phyloP scores from a whole-genome alignment of 2,113 vertebrate genomes.

The Microcebus lehilahytsara region DNA sequence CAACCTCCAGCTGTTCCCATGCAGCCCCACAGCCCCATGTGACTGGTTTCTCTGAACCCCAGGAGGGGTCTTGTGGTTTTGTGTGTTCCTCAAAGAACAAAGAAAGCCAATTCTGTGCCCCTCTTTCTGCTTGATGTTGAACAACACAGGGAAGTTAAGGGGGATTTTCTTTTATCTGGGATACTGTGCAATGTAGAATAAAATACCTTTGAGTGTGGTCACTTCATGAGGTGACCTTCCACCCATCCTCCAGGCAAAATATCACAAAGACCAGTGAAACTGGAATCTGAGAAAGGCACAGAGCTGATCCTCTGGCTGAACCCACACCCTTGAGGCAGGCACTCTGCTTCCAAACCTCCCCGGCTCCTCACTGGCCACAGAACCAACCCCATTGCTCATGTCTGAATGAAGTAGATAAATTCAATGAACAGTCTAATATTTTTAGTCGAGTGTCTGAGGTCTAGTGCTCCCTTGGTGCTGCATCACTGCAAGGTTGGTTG shows the following conservation, averaged over 20 bases:
- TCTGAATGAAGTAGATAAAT: neutral
- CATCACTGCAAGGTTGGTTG: neutral
- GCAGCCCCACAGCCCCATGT: neutral
- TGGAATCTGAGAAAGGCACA: neutral
- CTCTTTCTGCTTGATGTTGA: neutral
- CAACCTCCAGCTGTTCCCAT: neutral
- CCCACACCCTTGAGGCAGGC: neutral
- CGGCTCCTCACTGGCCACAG: neutral
- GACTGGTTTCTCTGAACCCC: neutral
- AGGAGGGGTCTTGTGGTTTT: neutral
- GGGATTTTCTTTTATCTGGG: neutral
- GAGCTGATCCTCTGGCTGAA: neutral
- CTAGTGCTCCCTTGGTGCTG: neutral
- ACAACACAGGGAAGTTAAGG: neutral
- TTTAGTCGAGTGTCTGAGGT: neutral
- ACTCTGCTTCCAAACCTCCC: neutral
- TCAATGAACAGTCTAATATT: neutral
- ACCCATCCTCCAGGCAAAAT: constrained; percentile 7
- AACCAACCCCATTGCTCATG: neutral
- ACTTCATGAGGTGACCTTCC: constrained; percentile 17
- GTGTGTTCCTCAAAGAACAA: neutral
- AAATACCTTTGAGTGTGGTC: neutral
- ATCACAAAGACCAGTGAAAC: neutral
- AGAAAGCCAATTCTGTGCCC: neutral
- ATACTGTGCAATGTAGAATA: neutral